Base-by-base conservation (phyloP, 2,113 vertebrate species). In the Pelusios castaneus region DNA sequence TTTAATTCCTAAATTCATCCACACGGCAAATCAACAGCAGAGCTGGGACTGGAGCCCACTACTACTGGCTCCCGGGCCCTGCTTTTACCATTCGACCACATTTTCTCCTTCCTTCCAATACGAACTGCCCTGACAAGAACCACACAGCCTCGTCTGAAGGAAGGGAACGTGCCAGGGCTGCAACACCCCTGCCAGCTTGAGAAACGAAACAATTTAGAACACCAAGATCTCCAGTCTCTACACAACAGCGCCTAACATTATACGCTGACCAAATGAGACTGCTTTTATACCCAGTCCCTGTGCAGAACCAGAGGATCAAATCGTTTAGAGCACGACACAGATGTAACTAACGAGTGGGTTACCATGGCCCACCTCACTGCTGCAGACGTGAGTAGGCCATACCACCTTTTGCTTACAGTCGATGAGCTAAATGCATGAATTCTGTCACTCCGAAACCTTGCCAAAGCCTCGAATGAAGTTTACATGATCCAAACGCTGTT, bases 131-230 rank as follows among this genome's bases (percentile, higher is more conserved):
- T 1, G 0, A 10, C 6, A 56, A 51, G 21, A 24, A 70, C 34
- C 0, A 73, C 38, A 12, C 0, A 22, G 47, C 13, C 0, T 2
- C 2, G 10, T 16, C 73, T 5, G 17, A 49, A 14, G 17, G 75
- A 45, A 76, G 14, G 21, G 19, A 87, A 19, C n/a, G 6, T 1
- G 5, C 11, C n/a, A 54, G n/a, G 29, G 21, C 27, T 1, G 34
- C 49, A n/a, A 19, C 60, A 63, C 3, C 6, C 31, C 34, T 34
- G 34, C 34, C 60, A n/a, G 60, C 34, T 67, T 67, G 31, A 67
- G 34, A 67, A 9, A n/a, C 19, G 34, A n/a, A 9, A 63, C 14
- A 67, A n/a, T n/a, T 29, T 67, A 67, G 7, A 67, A 21, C 31
- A n/a, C 16, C 31, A 67, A n/a, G 34, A 67, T n/a, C 60, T n/a